A percentile compares a stretch with the other conserved stretches of the same genome.
Evolutionary conservation across 2,113 vertebrate species (phyloP).

Genomic region (Quiscalus mexicanus): DNA sequence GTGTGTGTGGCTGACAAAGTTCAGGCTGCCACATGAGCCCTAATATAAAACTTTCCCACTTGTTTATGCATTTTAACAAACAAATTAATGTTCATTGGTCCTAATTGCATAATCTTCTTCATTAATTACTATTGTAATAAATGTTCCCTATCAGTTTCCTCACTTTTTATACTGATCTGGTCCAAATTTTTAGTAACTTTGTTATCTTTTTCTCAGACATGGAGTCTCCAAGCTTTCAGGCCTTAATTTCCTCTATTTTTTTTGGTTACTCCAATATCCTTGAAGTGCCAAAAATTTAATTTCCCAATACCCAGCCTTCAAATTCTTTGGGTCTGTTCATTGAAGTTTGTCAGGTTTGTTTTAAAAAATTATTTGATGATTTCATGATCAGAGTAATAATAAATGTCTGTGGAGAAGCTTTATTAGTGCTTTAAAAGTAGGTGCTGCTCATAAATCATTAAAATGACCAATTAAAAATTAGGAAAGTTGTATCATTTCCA

Average conservation of each 20-base stretch:
- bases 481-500: not conserved
- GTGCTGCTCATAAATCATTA: not conserved
- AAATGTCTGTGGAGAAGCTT: not conserved
- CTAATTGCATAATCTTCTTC: not conserved
- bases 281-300: not conserved
- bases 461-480: not conserved
- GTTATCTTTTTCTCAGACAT: not conserved
- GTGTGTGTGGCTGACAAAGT: not conserved
- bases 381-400: not conserved
- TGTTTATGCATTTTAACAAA: not conserved
- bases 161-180: not conserved
- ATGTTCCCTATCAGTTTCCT: not conserved
- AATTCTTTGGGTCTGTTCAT: not conserved
- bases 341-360: not conserved
- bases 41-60: not conserved
- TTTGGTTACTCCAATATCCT: not conserved
- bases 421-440: not conserved
- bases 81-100: not conserved
- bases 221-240: not conserved
- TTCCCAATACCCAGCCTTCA: not conserved
- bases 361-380: not conserved
- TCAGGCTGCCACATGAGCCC: not conserved
- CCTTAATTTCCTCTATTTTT: not conserved
- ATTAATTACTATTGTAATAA: not conserved
- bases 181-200: not conserved